Conservation (phyloP, 1,140 invertebrate species). For the Stegodyphus dumicola region DNA sequence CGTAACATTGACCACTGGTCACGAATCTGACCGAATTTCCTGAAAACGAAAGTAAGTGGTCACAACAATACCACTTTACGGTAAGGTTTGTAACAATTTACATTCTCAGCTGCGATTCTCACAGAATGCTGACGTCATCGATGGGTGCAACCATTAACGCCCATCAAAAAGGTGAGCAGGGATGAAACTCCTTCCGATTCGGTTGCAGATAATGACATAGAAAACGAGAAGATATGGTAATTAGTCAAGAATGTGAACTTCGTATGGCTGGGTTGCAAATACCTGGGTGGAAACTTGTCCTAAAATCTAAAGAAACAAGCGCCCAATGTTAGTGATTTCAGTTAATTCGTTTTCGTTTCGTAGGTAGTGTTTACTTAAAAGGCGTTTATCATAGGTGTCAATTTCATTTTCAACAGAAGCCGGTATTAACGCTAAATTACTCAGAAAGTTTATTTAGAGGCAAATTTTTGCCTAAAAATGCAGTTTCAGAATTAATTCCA, state of each 20-base stretch:
- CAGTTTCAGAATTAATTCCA: no score
- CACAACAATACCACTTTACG: neutral
- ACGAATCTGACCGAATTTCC: slow-evolving; percentile 39
- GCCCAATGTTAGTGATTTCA: neutral
- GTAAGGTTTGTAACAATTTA: neutral
- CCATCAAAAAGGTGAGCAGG: slow-evolving; percentile 12
- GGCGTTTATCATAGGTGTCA: neutral
- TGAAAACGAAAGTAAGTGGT: slow-evolving; percentile 2
- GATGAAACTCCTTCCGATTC: slow-evolving; percentile 3
- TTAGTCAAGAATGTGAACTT: slow-evolving; percentile 9
- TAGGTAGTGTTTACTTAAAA: neutral
- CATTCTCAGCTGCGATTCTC: neutral
- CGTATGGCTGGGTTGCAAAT: neutral
- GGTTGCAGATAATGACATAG: neutral
- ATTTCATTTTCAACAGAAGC: no score
- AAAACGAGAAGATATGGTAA: slow-evolving; percentile 3
- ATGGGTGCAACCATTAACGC: slow-evolving; percentile 54
- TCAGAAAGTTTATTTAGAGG: no score
- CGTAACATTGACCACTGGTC: slow-evolving; percentile 46
- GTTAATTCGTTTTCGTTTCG: neutral
- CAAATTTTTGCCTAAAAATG: no score
- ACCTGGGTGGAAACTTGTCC: slow-evolving; percentile 29
- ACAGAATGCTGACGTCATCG: neutral
- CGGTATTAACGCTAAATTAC: no score
- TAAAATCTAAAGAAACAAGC: slow-evolving; percentile 3